Evolutionary conservation across 2,113 vertebrate species (phyloP).

Genomic region (Romanogobio albipinnatus): DNA sequence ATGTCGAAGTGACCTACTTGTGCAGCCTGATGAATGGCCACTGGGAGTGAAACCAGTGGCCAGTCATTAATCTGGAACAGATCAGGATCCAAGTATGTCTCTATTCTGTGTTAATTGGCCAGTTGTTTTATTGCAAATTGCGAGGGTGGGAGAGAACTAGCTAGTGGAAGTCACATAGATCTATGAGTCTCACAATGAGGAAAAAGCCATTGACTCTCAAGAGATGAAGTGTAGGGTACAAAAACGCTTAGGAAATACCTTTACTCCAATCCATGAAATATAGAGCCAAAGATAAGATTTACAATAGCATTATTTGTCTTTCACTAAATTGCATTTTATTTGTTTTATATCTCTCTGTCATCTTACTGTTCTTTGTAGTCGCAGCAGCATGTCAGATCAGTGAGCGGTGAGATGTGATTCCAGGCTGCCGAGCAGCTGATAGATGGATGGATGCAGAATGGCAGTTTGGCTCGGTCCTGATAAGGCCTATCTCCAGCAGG

Average conservation of each 20-base stretch:
- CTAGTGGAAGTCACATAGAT: constrained; percentile 36
- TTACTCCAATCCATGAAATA: constrained; percentile 21
- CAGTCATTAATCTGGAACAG: constrained; percentile 94
- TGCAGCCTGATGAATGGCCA: constrained; percentile 92
- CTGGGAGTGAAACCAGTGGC: constrained; percentile 82
- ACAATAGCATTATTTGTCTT: background rate
- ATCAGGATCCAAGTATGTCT: constrained; percentile 84
- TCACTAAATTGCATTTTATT: background rate
- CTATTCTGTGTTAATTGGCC: constrained; percentile 90
- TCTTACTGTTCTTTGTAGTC: background rate
- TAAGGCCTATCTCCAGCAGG: constrained; percentile 75
- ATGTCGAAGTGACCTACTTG: constrained; percentile 90
- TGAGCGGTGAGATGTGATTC: constrained; percentile 62
- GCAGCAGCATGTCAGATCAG: background rate
- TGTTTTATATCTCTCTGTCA: background rate
- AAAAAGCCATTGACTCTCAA: constrained; percentile 34
- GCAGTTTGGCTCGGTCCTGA: constrained; percentile 60
- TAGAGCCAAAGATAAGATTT: background rate
- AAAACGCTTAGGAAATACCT: background rate
- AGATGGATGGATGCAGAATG: constrained; percentile 69
- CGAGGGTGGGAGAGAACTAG: constrained; percentile 63
- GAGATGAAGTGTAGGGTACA: constrained; percentile 27
- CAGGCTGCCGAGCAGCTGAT: constrained; percentile 70
- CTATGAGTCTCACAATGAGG: constrained; percentile 22
- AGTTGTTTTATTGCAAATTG: constrained; percentile 81